phyloP scores from a whole-genome alignment of 2,797 vertebrate genomes.

The Sebastes iracundus region DNA sequence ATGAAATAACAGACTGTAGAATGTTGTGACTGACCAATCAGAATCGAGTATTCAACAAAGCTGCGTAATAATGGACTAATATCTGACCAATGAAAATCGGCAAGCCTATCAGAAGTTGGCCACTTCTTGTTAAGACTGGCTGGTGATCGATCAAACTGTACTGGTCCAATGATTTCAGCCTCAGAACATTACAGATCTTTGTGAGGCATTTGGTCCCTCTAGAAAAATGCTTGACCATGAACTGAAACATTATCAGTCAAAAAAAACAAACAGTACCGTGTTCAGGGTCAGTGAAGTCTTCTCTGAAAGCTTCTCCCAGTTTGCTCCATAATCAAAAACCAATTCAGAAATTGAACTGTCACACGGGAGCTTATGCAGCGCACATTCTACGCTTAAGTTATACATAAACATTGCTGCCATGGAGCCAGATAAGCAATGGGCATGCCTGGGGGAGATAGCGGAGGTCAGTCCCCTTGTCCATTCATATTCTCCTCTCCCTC shows the following conservation, averaged over 20 bases:
- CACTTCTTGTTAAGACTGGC: not conserved
- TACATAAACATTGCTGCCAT: slow-evolving; percentile 77
- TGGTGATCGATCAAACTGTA: not conserved
- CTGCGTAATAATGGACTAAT: not conserved
- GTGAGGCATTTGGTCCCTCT: not conserved
- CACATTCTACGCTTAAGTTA: slow-evolving; percentile 69
- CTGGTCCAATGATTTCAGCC: not conserved
- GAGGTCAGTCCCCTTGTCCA: slow-evolving; percentile 78
- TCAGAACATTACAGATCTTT: not conserved
- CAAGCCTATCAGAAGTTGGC: not conserved
- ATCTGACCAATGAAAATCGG: not conserved
- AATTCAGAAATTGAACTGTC: slow-evolving; percentile 76
- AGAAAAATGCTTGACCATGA: slow-evolving; percentile 34
- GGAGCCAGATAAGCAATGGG: slow-evolving; percentile 75
- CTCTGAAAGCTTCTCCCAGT: slow-evolving; percentile 30
- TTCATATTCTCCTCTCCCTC: slow-evolving; percentile 65
- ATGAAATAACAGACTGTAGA: too few relatives aligned
- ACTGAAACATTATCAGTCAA: slow-evolving; percentile 26
- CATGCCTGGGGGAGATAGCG: slow-evolving; percentile 65
- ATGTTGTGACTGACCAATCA: too few relatives aligned
- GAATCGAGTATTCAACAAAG: too few relatives aligned
- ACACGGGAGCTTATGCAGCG: slow-evolving; percentile 64
- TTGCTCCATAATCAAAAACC: slow-evolving; percentile 67
- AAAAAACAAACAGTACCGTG: not conserved
- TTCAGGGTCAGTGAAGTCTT: slow-evolving; percentile 26